phyloP scores from a whole-genome alignment of 2,888 invertebrate species.

The Amblyjoppa proteus region DNA sequence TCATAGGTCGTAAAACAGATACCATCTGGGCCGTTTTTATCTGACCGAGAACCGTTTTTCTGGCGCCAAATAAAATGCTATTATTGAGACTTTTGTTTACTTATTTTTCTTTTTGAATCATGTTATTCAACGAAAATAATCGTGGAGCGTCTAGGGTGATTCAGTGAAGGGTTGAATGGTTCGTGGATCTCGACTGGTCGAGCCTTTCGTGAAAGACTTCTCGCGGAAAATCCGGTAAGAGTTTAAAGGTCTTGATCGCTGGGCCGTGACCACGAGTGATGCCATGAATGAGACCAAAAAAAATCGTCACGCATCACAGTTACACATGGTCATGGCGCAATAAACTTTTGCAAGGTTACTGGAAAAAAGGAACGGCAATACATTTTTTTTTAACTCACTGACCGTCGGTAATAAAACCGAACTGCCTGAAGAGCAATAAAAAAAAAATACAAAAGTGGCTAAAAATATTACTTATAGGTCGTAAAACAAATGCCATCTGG shows the following conservation, averaged over 20 bases:
- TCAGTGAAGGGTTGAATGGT: slow-evolving; percentile 2
- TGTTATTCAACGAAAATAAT: background rate
- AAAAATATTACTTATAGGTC: background rate
- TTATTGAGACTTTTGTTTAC: background rate
- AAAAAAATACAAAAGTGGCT: background rate
- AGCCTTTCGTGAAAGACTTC: slow-evolving; percentile 12
- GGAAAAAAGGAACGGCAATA: slow-evolving; percentile 6
- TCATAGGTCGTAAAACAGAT: background rate
- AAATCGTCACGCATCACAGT: slow-evolving; percentile 47
- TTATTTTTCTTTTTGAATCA: no score
- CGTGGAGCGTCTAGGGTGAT: slow-evolving; percentile 3
- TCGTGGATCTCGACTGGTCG: slow-evolving; percentile 3
- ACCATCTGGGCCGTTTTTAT: background rate
- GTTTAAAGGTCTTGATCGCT: slow-evolving; percentile 58
- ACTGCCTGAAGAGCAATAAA: background rate
- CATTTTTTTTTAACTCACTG: background rate
- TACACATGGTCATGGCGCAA: slow-evolving; percentile 12
- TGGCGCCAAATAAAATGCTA: background rate
- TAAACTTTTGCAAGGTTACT: background rate
- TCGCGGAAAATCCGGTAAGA: slow-evolving; percentile 52
- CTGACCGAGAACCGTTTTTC: background rate
- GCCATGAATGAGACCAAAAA: slow-evolving; percentile 28
- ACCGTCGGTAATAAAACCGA: background rate
- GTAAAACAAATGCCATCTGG: slow-evolving; percentile 10
- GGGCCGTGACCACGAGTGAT: slow-evolving; percentile 39